Percentiles rank a stretch among this genome's conserved stretches.
Conservation (phyloP, 2,888 invertebrate species). For the Gastracanthus pulcherrimus region DNA sequence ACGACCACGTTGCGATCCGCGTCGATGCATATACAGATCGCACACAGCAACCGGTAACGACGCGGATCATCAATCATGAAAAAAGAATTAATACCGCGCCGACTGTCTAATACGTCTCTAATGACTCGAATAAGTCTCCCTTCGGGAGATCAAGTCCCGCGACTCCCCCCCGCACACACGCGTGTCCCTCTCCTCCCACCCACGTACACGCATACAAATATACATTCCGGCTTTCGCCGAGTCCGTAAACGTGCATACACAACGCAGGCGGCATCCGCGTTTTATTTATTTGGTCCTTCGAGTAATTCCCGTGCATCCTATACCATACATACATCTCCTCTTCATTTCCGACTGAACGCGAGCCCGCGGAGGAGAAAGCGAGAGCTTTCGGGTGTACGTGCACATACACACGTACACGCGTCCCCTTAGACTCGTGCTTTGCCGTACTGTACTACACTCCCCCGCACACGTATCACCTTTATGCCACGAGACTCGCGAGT, state of each 20-base stretch:
- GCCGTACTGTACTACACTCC: background rate
- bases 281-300: background rate
- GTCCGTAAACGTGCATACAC: background rate
- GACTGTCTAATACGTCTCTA: conserved; percentile 22
- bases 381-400: background rate
- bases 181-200: too few relatives aligned
- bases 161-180: too few relatives aligned
- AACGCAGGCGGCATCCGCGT: background rate
- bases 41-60: background rate
- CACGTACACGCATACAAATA: background rate
- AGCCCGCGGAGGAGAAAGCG: background rate
- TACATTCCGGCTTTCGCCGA: background rate
- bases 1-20: background rate
- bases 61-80: conserved; percentile 38
- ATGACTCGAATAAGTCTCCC: conserved; percentile 15
- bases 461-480: conserved; percentile 66
- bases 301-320: background rate
- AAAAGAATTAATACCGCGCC: background rate
- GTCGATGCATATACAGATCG: background rate
- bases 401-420: background rate
- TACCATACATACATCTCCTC: too few relatives aligned
- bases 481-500: conserved; percentile 67
- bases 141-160: too few relatives aligned
- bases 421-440: conserved; percentile 23
- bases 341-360: background rate